These are phyloP conservation scores for Asteroscopus sphinx DNA, from an alignment of 2,888 invertebrate species.

Conservation along the genomic window DNA sequence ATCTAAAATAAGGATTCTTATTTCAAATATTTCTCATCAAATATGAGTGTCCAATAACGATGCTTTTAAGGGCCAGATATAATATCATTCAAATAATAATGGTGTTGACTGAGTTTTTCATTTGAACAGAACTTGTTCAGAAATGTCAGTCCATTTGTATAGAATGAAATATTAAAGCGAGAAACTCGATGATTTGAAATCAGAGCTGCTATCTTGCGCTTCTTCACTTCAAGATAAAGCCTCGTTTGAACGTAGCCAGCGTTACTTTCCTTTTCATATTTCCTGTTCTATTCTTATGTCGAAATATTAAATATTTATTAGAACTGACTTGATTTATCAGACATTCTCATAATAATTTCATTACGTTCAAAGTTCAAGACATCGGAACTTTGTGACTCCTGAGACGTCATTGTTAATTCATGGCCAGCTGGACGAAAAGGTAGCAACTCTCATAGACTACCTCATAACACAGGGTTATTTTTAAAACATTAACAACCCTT, in stretches of 20 bases:
- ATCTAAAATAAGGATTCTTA: conserved; percentile 24
- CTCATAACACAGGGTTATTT: not conserved
- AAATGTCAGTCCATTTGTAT: conserved; percentile 79
- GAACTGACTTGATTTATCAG: too few relatives aligned
- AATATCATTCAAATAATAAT: conserved; percentile 68
- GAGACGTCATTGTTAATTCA: conserved; percentile 33
- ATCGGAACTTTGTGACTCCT: conserved; percentile 16
- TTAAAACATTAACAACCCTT: too few relatives aligned
- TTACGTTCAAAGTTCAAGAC: conserved; percentile 22
- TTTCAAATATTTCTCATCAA: conserved; percentile 29
- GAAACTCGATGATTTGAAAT: conserved; percentile 77
- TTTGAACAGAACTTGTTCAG: conserved; percentile 71
- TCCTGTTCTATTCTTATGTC: not conserved
- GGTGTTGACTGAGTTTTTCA: conserved; percentile 73
- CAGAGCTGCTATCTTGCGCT: conserved; percentile 69
- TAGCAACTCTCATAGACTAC: conserved; percentile 8
- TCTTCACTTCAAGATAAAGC: conserved; percentile 66
- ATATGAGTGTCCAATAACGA: conserved; percentile 38
- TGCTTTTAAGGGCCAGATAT: conserved; percentile 51
- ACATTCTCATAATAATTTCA: not conserved
- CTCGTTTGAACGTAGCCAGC: conserved; percentile 52
- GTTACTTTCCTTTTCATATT: conserved; percentile 21
- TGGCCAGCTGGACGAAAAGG: conserved; percentile 8
- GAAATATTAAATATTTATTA: too few relatives aligned
- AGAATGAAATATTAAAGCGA: conserved; percentile 81